phyloP scores from a whole-genome alignment of 2,113 vertebrate species.

The Climacteris rufus region DNA sequence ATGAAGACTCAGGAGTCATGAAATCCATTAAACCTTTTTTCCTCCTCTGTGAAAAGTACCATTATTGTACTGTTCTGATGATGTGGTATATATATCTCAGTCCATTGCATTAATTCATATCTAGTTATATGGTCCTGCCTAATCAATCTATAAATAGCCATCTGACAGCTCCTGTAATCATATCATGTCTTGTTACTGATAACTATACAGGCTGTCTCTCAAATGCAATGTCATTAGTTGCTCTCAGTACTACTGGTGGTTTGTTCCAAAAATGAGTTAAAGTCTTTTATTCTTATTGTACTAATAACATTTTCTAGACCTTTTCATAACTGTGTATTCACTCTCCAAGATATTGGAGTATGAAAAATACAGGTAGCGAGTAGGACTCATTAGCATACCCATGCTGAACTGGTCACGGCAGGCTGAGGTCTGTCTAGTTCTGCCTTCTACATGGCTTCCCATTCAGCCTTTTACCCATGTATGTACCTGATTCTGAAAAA shows the following conservation, averaged over 20 bases:
- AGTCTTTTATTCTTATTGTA: neutral
- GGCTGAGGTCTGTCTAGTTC: neutral
- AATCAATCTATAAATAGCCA: neutral
- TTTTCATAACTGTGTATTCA: neutral
- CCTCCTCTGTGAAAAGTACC: neutral
- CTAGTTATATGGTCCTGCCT: neutral
- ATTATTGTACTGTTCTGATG: neutral
- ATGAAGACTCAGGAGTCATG: neutral
- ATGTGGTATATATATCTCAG: neutral
- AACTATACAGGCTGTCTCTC: neutral
- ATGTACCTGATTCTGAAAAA: neutral
- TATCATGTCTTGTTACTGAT: neutral
- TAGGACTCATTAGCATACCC: neutral
- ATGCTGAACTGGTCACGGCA: neutral
- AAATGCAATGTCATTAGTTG: accelerated
- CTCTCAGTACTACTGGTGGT: neutral
- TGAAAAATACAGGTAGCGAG: neutral
- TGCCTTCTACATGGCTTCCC: neutral
- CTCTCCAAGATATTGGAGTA: neutral
- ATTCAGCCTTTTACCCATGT: neutral
- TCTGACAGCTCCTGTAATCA: neutral
- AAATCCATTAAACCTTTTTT: neutral
- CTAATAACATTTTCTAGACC: neutral
- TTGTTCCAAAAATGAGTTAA: neutral
- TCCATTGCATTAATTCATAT: neutral